Evolutionary conservation across 2,888 invertebrate species (phyloP).

Genomic region (Parochlus steinenii): DNA sequence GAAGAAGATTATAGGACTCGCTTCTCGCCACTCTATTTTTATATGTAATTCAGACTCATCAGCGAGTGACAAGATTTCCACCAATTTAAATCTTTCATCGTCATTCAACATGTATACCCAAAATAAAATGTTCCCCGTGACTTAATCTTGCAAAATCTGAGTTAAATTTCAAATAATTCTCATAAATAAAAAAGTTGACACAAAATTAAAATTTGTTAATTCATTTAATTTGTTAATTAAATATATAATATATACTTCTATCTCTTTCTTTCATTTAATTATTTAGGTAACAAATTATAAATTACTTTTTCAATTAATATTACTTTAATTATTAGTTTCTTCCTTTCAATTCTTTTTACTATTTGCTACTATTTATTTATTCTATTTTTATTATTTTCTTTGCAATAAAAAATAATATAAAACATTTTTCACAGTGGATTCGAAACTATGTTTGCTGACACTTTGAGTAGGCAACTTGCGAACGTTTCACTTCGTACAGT

Average conservation of each 20-base stretch:
- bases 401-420: constrained; percentile 1
- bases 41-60: constrained; percentile 13
- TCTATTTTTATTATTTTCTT: constrained; percentile 9
- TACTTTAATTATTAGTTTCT: constrained; percentile 12
- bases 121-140: no score
- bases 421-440: constrained; percentile 5
- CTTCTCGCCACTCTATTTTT: constrained; percentile 7
- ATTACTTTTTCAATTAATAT: constrained; percentile 7
- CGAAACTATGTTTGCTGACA: no score
- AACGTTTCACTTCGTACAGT: no score
- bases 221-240: no score
- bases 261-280: constrained; percentile 6
- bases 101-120: no score
- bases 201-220: no score
- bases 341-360: constrained; percentile 12
- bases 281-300: constrained; percentile 13
- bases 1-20: not conserved
- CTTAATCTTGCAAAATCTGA: no score
- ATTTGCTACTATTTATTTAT: constrained; percentile 13
- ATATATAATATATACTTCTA: constrained; percentile 4
- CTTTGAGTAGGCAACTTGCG: no score
- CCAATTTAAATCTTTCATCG: not conserved
- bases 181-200: no score
- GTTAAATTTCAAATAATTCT: no score
- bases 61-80: constrained; percentile 2